Percentiles rank a stretch among this genome's conserved stretches.
Conservation (phyloP, 2,888 invertebrate genomes). For the Nipponacmea schrenckii region DNA sequence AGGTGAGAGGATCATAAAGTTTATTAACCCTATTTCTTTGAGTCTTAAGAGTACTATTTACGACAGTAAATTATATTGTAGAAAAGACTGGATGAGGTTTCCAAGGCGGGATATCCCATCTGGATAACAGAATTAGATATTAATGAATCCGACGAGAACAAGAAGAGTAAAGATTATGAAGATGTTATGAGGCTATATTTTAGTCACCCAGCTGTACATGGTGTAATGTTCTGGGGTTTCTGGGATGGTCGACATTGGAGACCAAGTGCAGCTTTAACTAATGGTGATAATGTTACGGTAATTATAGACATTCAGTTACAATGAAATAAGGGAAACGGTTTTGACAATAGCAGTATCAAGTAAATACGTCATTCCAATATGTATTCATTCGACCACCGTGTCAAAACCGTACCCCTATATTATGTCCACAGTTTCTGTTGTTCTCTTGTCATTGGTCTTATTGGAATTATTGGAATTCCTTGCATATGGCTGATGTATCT, state of each 20-base stretch:
- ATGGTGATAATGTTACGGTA: constrained; percentile 14
- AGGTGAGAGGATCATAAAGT: too few species aligned
- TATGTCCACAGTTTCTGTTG: too few species aligned
- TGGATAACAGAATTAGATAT: constrained; percentile 28
- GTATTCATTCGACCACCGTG: too few species aligned
- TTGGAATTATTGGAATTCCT: too few species aligned
- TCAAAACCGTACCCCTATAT: too few species aligned
- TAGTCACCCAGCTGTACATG: constrained; percentile 22
- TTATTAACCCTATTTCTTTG: too few species aligned
- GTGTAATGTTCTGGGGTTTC: constrained; percentile 30
- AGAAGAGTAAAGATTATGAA: constrained; percentile 21
- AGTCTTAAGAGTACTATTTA: too few species aligned
- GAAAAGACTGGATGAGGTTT: constrained; percentile 21
- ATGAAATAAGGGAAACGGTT: background rate
- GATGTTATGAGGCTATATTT: constrained; percentile 21
- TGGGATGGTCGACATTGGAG: constrained; percentile 20
- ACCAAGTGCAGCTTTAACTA: constrained; percentile 19
- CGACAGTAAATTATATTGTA: background rate
- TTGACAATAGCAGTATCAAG: too few species aligned
- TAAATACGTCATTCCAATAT: too few species aligned
- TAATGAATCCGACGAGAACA: constrained; percentile 12
- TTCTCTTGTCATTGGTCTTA: too few species aligned
- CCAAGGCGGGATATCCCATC: constrained; percentile 22
- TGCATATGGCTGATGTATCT: background rate
- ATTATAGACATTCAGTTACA: background rate